Conservation (phyloP, 2,113 vertebrate genomes). For the Myotis yumanensis region DNA sequence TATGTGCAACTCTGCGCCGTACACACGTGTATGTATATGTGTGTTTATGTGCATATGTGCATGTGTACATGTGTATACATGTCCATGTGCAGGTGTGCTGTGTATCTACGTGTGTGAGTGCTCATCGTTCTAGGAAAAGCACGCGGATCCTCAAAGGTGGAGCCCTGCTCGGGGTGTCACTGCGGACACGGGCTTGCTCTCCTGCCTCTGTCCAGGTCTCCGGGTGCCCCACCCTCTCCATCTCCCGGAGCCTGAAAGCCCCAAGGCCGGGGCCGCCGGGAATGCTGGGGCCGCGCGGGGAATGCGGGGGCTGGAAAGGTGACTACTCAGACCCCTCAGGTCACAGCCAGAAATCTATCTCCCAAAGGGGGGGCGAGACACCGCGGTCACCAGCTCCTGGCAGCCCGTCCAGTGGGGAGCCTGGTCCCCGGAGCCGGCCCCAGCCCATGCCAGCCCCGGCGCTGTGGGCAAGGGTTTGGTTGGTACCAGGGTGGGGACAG, state of each 20-base stretch:
- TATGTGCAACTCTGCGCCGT: background rate
- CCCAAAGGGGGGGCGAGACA: background rate
- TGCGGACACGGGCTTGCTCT: background rate
- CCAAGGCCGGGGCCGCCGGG: no score
- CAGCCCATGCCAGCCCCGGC: background rate
- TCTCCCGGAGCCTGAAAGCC: background rate
- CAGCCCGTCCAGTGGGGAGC: background rate
- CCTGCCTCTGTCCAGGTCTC: background rate
- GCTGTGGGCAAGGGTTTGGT: background rate
- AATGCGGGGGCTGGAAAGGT: background rate
- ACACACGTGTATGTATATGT: rapidly evolving
- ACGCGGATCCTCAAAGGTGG: background rate
- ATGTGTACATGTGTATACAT: background rate
- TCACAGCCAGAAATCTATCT: background rate
- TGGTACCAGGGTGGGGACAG: rapidly evolving
- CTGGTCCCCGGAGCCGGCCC: background rate
- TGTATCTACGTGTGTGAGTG: rapidly evolving
- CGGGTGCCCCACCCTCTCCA: no score
- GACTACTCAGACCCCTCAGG: background rate
- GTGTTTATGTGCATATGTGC: background rate
- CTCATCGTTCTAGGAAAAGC: background rate
- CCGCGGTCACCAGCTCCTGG: background rate
- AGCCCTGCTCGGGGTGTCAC: background rate
- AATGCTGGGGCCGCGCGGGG: no score
- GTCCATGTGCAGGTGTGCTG: background rate